A percentile compares a stretch with the other conserved stretches of the same genome.
phyloP scores from a whole-genome alignment of 2,113 vertebrate species.

The Recurvirostra avosetta region DNA sequence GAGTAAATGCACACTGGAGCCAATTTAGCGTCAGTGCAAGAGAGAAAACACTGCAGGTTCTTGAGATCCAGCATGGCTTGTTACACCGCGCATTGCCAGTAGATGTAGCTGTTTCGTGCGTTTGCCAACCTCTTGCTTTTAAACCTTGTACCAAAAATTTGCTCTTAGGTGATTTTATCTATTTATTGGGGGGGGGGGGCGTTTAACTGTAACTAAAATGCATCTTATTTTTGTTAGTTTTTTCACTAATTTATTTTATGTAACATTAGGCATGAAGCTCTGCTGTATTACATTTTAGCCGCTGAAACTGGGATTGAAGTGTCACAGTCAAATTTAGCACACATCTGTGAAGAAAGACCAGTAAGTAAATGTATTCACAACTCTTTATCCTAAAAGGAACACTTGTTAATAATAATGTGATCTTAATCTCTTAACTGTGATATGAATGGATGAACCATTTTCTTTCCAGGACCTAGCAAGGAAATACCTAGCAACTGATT shows the following conservation, averaged over 20 bases:
- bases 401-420: not conserved
- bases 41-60: not conserved
- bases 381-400: not conserved
- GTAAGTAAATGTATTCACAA: constrained; percentile 68
- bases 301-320: constrained; percentile 91
- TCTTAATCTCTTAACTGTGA: not conserved
- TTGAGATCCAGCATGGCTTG: not conserved
- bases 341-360: constrained; percentile 87
- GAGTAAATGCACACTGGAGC: not conserved
- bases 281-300: constrained; percentile 85
- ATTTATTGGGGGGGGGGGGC: not conserved
- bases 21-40: not conserved
- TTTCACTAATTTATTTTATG: constrained; percentile 10
- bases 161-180: not conserved
- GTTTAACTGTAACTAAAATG: not conserved
- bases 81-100: constrained; percentile 7
- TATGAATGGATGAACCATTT: constrained; percentile 1
- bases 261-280: constrained; percentile 81
- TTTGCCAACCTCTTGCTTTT: not conserved
- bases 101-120: constrained; percentile 65
- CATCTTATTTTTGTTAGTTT: not conserved
- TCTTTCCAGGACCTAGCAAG: constrained; percentile 78
- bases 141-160: not conserved
- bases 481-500: constrained; percentile 72
- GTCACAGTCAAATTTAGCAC: constrained; percentile 89